phyloP scores from a whole-genome alignment of 2,797 vertebrate species.

The Serranus cabrilla region DNA sequence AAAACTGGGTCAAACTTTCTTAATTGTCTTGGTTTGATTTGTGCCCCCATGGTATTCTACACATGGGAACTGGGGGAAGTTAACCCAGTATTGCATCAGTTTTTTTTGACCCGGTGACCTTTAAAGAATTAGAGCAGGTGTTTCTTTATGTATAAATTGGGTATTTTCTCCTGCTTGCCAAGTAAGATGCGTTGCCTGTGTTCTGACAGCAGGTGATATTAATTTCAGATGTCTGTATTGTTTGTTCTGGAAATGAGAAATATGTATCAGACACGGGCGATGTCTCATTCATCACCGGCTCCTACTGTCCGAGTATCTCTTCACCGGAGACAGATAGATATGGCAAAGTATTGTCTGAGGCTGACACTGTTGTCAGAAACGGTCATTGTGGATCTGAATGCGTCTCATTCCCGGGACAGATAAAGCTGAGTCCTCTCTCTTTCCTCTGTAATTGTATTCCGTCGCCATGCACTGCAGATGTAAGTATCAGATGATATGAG shows the following conservation, averaged over 20 bases:
- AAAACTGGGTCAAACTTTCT: neutral
- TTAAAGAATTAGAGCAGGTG: conserved; percentile 19
- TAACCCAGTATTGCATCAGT: neutral
- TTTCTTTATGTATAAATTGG: conserved; percentile 34
- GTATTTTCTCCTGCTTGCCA: conserved; percentile 26
- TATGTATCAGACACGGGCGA: conserved; percentile 67
- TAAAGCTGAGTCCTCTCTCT: conserved; percentile 54
- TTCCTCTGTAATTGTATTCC: conserved; percentile 70
- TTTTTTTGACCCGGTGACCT: conserved; percentile 12
- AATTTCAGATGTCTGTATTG: conserved; percentile 72
- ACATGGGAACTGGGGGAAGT: neutral
- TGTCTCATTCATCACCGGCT: conserved; percentile 77
- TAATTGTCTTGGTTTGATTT: neutral
- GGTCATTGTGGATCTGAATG: conserved; percentile 62
- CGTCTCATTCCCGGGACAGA: conserved; percentile 63
- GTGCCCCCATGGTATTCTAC: neutral
- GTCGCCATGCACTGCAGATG: conserved; percentile 55
- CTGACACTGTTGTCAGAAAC: conserved; percentile 68
- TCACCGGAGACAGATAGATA: conserved; percentile 66
- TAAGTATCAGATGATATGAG: conserved; percentile 74
- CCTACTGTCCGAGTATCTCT: conserved; percentile 62
- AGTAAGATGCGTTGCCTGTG: conserved; percentile 28
- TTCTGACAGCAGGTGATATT: conserved; percentile 49
- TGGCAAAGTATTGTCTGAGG: conserved; percentile 57
- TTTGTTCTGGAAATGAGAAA: conserved; percentile 79